Evolutionary conservation across 2,113 vertebrate species (phyloP).

Genomic region (Chaetops frenatus): DNA sequence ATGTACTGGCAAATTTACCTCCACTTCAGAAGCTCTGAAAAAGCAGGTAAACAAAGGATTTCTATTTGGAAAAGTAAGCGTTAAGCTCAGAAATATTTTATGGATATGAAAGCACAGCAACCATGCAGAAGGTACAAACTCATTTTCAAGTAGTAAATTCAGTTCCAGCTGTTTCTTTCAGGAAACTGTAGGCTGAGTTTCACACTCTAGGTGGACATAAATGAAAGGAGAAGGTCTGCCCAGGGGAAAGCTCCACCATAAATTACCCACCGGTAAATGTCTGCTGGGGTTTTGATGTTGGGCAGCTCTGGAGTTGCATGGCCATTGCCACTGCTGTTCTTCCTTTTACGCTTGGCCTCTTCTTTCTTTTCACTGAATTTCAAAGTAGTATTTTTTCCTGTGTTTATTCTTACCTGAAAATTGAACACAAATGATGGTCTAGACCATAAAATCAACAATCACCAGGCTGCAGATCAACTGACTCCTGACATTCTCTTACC

Average conservation of each 20-base stretch:
- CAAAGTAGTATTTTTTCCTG: slow-evolving; percentile 92
- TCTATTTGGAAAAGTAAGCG: neutral
- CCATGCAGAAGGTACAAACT: neutral
- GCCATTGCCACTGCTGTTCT: slow-evolving; percentile 77
- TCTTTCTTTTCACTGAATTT: slow-evolving; percentile 97
- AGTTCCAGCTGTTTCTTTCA: neutral
- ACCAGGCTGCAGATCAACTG: neutral
- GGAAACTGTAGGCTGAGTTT: neutral
- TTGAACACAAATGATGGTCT: slow-evolving; percentile 13
- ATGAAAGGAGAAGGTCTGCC: neutral
- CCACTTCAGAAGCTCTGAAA: neutral
- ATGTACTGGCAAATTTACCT: neutral
- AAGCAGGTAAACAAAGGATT: neutral
- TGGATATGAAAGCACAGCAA: neutral
- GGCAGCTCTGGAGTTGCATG: slow-evolving; percentile 80
- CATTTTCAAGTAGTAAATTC: neutral
- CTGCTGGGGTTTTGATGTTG: slow-evolving; percentile 85
- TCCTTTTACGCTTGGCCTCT: slow-evolving; percentile 89
- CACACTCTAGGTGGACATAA: neutral
- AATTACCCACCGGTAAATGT: slow-evolving; percentile 86
- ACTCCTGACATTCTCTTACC: neutral
- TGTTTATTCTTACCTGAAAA: slow-evolving; percentile 95
- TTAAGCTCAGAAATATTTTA: neutral
- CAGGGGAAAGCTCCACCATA: neutral
- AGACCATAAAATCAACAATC: slow-evolving; percentile 11